phyloP scores from a whole-genome alignment of 30 jellyfish, hydroid and myxozoan species.

The Hydractinia echinata region DNA sequence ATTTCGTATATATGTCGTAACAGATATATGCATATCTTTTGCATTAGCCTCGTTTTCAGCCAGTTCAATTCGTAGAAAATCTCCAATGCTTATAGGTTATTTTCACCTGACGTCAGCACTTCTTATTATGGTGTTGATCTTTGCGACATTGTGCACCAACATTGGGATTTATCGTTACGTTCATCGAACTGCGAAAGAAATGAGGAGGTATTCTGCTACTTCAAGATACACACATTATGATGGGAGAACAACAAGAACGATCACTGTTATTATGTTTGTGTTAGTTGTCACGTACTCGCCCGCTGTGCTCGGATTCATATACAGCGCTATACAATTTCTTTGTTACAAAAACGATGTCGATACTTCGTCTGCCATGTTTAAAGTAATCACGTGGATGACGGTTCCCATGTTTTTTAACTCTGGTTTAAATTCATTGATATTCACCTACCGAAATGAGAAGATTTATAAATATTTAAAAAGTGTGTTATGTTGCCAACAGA shows the following conservation, averaged over 20 bases:
- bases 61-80: not conserved
- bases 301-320: not conserved
- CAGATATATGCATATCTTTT: not conserved
- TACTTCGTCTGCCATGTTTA: not conserved
- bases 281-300: not conserved
- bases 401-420: not conserved
- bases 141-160: not conserved
- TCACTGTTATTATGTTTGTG: not conserved
- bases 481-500: too few species aligned
- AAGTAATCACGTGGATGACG: conserved; percentile 5
- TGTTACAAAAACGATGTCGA: not conserved
- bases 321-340: not conserved
- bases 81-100: not conserved
- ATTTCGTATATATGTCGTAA: not conserved
- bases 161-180: not conserved
- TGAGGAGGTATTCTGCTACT: not conserved
- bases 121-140: not conserved
- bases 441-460: conserved; percentile 5
- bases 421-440: not conserved
- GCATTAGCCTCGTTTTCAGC: not conserved
- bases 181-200: not conserved
- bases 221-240: conserved; percentile 8
- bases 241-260: conserved; percentile 1
- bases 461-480: not conserved
- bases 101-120: not conserved